phyloP scores from a whole-genome alignment of 2,113 vertebrate species.

The Poecilia latipinna region DNA sequence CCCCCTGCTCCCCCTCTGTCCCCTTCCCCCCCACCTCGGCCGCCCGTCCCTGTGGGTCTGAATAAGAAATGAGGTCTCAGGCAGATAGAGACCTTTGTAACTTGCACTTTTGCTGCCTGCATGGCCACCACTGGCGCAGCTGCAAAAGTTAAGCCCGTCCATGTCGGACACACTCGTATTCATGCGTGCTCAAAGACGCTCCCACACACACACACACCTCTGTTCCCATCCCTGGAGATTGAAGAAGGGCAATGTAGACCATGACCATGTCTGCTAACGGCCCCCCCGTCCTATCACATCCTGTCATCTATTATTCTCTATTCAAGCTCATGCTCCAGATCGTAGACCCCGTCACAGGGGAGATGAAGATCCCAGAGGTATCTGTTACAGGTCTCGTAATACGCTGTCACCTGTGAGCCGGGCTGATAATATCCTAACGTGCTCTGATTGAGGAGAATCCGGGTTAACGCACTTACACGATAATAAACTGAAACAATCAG shows the following conservation, averaged over 20 bases:
- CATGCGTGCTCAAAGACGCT: neutral
- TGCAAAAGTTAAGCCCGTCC: constrained; percentile 60
- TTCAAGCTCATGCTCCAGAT: constrained; percentile 58
- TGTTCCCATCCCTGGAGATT: constrained; percentile 63
- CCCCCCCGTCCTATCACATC: constrained; percentile 66
- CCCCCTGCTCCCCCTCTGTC: constrained; percentile 41
- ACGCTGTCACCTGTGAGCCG: constrained; percentile 67
- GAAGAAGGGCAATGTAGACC: constrained; percentile 71
- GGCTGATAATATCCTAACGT: constrained; percentile 39
- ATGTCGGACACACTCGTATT: neutral
- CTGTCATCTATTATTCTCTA: constrained; percentile 74
- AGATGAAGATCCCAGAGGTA: constrained; percentile 70
- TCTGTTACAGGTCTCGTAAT: constrained; percentile 65
- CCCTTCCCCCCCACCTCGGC: constrained; percentile 27
- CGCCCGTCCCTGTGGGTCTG: constrained; percentile 72
- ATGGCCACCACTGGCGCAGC: constrained; percentile 48
- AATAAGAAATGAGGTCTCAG: constrained; percentile 81
- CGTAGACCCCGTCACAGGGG: constrained; percentile 68
- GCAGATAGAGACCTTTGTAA: constrained; percentile 78
- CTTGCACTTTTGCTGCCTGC: constrained; percentile 59
- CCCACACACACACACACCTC: constrained; percentile 23
- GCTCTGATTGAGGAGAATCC: constrained; percentile 64
- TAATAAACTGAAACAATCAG: constrained; percentile 42
- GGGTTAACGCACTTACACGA: constrained; percentile 56
- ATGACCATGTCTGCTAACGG: constrained; percentile 71